Base-by-base conservation (phyloP, 1,140 invertebrate genomes). In the Trichonephila clavata region DNA sequence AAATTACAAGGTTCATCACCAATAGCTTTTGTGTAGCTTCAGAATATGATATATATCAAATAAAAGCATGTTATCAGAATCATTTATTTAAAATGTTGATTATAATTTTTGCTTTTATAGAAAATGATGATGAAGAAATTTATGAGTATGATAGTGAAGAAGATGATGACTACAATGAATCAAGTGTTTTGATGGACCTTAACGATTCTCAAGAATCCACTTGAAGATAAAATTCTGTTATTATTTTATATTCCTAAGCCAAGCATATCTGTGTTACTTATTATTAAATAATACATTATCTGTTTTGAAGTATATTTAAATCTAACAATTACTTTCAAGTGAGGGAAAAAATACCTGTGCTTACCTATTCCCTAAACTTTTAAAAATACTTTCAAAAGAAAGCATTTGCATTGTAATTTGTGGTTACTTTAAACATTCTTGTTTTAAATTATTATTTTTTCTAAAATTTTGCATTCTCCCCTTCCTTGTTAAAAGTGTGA, bases 241-340 rank as follows among this genome's bases (percentile, higher is more conserved):
- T 77, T 77, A 10, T 16, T 39, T 27, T 1, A 14, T 71, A 32
- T 18, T 77, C 8, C n/a, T 20, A 77, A 68, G 65, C 24, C 65
- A 68, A 77, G 16, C 68, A 77, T 77, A 77, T 77, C 68, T 77
- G 27, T 71, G n/a, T 77, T 68, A 68, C 21, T 24, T 27, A 68
- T 68, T 24, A 21, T 68, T 68, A 65, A n/a, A 65, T 20, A 8
- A 50, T 50, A 13, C 50, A 50, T 50, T 50, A 50, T 10, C 10
- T 50, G 7, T 50, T 2, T 7, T 50, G 7, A 13, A 50, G 50
- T 50, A 10, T 50, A 50, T 50, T 7, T 5, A 50, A 13, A 50
- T 50, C 50, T 50, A 50, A 50, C 0, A 10, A 50, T 50, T 50
- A 13, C 10, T 50, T 50, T 50, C n/a, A 24, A 14, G n/a, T 68